Conservation (phyloP, 2,797 vertebrate species). For the Fundulus diaphanus region DNA sequence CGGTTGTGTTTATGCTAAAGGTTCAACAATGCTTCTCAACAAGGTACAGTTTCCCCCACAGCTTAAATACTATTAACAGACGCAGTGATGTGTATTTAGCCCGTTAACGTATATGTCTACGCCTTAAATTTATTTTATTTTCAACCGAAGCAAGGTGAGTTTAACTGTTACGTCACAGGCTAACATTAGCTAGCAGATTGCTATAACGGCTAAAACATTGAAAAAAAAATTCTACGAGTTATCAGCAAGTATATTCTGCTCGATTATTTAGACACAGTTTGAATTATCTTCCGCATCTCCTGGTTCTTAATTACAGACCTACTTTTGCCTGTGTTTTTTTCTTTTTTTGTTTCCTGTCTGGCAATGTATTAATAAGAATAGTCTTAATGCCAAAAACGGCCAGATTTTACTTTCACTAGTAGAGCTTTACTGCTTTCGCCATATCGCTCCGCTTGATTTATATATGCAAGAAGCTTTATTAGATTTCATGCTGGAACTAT, state of each 20-base stretch:
- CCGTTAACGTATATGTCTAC: background rate
- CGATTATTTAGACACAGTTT: too few species aligned
- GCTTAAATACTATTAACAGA: fast-evolving
- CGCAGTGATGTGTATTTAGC: fast-evolving
- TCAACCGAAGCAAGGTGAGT: background rate
- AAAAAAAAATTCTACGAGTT: background rate
- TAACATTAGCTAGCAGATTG: conserved; percentile 9
- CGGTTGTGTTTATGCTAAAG: fast-evolving
- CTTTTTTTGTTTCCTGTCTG: too few species aligned
- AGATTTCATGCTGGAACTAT: too few species aligned
- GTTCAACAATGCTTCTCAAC: conserved; percentile 68
- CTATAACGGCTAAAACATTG: background rate
- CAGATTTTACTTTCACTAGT: too few species aligned
- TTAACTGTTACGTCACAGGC: background rate
- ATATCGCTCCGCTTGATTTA: too few species aligned
- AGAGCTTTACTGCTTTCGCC: too few species aligned
- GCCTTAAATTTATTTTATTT: background rate
- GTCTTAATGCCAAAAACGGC: too few species aligned
- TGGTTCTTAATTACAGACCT: too few species aligned
- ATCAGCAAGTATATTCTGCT: background rate
- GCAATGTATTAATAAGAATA: too few species aligned
- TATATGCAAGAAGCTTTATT: too few species aligned
- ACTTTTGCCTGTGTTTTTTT: background rate
- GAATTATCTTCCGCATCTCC: background rate
- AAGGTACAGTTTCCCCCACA: conserved; percentile 64